Percentiles rank a stretch among this genome's conserved stretches.
phyloP scores from a whole-genome alignment of 2,113 vertebrate genomes.

The Tympanuchus pallidicinctus region DNA sequence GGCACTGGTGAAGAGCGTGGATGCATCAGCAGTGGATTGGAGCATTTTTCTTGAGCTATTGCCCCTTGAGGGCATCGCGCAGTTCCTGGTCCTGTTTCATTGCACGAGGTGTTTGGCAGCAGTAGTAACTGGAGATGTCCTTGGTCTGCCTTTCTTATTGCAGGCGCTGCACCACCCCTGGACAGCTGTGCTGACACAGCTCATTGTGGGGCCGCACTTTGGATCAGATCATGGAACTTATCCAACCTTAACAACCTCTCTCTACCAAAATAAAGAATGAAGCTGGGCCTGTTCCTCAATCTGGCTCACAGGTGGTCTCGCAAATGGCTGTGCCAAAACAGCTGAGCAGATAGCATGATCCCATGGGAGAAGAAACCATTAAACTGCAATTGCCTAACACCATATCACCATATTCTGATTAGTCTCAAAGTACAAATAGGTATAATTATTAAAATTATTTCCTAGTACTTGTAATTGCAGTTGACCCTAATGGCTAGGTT shows the following conservation, averaged over 20 bases:
- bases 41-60: neutral
- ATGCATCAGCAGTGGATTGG: neutral
- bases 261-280: fast-evolving
- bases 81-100: neutral
- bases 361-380: neutral
- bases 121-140: neutral
- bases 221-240: neutral
- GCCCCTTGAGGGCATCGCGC: neutral
- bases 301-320: neutral
- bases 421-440: neutral
- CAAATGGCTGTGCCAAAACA: neutral
- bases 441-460: slow-evolving; percentile 19
- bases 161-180: neutral
- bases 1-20: neutral
- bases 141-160: neutral
- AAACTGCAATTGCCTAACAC: neutral
- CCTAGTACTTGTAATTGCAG: neutral
- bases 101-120: neutral
- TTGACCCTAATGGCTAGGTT: neutral
- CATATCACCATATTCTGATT: neutral
- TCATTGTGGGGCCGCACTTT: neutral
- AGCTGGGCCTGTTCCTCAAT: neutral
- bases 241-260: neutral
- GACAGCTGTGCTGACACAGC: neutral
- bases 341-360: neutral